A percentile compares a stretch with the other conserved stretches of the same genome.
Evolutionary conservation across 2,797 vertebrate genomes (phyloP).

Genomic region (Dendrocincla fuliginosa): DNA sequence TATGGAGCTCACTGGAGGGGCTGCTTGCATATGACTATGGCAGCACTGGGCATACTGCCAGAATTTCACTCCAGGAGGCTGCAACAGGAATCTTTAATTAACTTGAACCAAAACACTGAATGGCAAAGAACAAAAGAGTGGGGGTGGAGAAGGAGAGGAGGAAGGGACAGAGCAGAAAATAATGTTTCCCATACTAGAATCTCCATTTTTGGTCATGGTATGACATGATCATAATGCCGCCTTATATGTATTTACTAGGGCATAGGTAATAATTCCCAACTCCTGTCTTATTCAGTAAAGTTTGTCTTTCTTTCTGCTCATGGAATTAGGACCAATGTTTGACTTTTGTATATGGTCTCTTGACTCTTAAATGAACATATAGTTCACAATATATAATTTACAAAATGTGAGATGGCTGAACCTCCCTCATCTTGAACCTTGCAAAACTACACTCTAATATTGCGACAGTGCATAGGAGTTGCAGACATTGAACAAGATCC

Average conservation of each 20-base stretch:
- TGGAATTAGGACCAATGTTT: background rate
- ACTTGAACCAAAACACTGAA: constrained; percentile 68
- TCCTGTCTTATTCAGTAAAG: background rate
- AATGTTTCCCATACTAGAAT: constrained; percentile 37
- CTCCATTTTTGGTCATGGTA: constrained; percentile 44
- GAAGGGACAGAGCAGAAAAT: constrained; percentile 2
- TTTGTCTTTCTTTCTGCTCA: background rate
- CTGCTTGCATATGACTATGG: constrained; percentile 46
- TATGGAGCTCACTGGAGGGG: constrained; percentile 58
- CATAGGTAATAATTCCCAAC: background rate
- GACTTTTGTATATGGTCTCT: background rate
- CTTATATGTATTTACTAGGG: background rate
- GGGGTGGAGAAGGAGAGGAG: background rate
- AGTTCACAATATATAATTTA: background rate
- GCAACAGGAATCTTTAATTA: constrained; percentile 73
- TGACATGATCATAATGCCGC: background rate
- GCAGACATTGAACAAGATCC: background rate
- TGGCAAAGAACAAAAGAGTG: constrained; percentile 45
- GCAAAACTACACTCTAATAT: background rate
- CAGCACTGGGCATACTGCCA: constrained; percentile 61
- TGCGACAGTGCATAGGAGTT: background rate
- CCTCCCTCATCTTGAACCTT: background rate
- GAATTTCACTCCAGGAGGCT: constrained; percentile 69
- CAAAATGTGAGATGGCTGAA: background rate
- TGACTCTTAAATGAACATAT: background rate